Base-by-base conservation (phyloP, 92 coral and sea anemone species). In the Heteractis magnifica region DNA sequence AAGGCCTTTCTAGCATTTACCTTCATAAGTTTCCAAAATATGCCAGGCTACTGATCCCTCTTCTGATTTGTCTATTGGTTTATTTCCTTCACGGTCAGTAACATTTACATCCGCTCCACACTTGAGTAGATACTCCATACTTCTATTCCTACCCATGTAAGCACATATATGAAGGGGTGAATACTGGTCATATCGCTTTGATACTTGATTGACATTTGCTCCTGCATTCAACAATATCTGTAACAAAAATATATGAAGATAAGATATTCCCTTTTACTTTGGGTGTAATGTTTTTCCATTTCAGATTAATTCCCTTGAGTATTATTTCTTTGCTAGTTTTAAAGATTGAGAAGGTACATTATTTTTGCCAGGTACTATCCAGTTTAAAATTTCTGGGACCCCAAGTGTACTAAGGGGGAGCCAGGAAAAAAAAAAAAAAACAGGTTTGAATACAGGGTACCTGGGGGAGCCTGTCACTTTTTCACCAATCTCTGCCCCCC, bases 151-250 rank as follows among this genome's bases (percentile, higher is more conserved):
- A 13, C 89, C 89, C 71, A 76, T 83, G 21, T 85, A 81, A 9
- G 89, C 91, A 48, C 94, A 91, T 68, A 56, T 81, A 44, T 91
- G 94, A 55, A 91, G 82, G 21, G 94, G 85, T 23, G 92, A 88
- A 19, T 86, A 86, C 49, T 82, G 60, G 81, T 91, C 88, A 83
- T 91, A 88, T 10, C 85, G 65, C 71, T 77, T 80, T 53, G 89
- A 88, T 12, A 75, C 77, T 34, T 81, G 83, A 77, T 91, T 91
- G 71, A 91, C 94, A 18, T 83, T 70, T 15, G 94, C 94, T 53
- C 94, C 94, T 71, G 85, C 87, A 81, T 85, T 53, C 13, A 85
- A 78, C 87, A 91, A 80, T 78, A 85, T 85, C 94, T 90, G 52
- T 8, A 19, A 4, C 21, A 18, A 62, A 60, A 59, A 59, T 10